Evolutionary conservation across 2,888 invertebrate species (phyloP), one percentile per base, ranked within the genome.

Genomic region (Helleia helle): DNA sequence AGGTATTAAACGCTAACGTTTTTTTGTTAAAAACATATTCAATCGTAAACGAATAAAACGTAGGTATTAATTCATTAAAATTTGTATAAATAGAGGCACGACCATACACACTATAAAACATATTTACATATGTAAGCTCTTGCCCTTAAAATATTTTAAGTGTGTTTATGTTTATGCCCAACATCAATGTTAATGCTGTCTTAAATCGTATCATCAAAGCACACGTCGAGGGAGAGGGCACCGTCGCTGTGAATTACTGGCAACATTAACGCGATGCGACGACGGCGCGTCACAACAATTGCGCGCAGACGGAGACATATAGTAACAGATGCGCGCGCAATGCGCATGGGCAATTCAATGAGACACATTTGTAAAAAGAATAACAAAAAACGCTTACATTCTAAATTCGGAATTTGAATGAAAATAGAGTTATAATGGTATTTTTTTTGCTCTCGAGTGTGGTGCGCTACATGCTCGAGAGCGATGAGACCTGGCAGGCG

Each of bases 231-330:
- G 41, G 46, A 46, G 44, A 42, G 40, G 40, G 43, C 29, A 39
- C 26, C 48, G 51, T 65, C 61, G 55, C 50, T 49, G 54, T 65
- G 56, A 69, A 65, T 71, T 64, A 66, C 52, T 48, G 43, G 47
- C 46, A 48, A 51, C 64, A 63, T 63, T 62, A 58, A 56, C 49
- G 31, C 37, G 43, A 52, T 47, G 41, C 40, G 59, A 59, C 57
- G 54, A 39, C 52, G 69, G 24, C 43, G 28, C 12, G 15, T 15
- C 12, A 13, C 9, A 38, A 26, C 37, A 17, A 45, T 47, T 30
- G 36, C 13, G 13, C 13, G 41, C 27, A 24, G 22, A 47, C 37
- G 53, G 59, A 47, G 52, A 61, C 43, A 49, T 29, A 44, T 6
- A 42, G 29, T 52, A 48, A 55, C 71, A 69, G 57, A 59, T 69